Evolutionary conservation across 2,113 vertebrate genomes (phyloP), one percentile per base, ranked within the genome.

Genomic region (Fregata magnificens): DNA sequence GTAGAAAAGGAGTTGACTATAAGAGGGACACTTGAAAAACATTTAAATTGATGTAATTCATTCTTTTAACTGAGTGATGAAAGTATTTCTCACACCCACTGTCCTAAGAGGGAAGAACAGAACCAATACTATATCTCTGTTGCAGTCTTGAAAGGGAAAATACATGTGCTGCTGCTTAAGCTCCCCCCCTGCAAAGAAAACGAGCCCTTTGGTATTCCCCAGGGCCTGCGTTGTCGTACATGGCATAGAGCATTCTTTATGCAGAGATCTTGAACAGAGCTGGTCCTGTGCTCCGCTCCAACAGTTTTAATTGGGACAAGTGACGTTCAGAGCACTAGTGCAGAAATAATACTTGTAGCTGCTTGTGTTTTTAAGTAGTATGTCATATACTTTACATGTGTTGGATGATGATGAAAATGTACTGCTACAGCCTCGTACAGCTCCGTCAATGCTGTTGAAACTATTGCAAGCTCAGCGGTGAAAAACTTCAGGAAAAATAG

Each of bases 181-280:
- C 22, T 71, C 15, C 82, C 24, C 34, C 20, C 18, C 19, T 10
- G 66, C 62, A 42, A 14, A 56, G 89, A 65, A 73, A 9, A 42
- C 5, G 45, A 89, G 55, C 45, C 70, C 73, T 49, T 65, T 42
- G 81, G 50, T 5, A 11, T 53, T 72, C 42, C 63, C 66, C 56
- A 11, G 86, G 79, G 80, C 90, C 73, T 32, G 66, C 3, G 8
- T 56, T 13, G 2, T 31, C 12, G 20, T 24, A 9, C 6, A 9
- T 25, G 38, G 65, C 93, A 97, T 2, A 96, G 90, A 94, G 89
- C 6, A 1, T 52, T 53, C 84, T 95, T 97, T 94, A 94, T 96
- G 81, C 67, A 22, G n/a, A 20, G 44, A 8, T 12, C 74, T 66
- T 4, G 45, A 82, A 96, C 95, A 96, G 96, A 93, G 91, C 81